These are phyloP conservation scores for Lasioglossum calceatum DNA, from an alignment of 2,888 invertebrate species.

Conservation along the genomic window DNA sequence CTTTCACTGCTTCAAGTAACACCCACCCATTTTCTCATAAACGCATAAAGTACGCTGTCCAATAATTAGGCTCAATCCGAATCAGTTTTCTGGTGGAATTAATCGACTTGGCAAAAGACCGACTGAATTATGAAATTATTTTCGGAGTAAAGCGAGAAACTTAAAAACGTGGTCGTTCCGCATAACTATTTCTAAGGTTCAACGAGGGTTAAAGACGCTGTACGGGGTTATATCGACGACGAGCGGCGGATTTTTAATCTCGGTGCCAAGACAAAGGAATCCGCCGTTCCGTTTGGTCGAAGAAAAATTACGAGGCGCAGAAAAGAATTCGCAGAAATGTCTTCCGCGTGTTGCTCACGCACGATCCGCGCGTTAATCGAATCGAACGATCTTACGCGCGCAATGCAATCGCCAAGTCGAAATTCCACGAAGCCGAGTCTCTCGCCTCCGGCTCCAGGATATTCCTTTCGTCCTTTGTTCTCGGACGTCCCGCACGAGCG, in stretches of 20 bases:
- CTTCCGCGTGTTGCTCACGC: constrained; percentile 61
- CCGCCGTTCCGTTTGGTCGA: constrained; percentile 6
- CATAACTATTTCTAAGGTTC: not conserved
- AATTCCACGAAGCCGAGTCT: constrained; percentile 53
- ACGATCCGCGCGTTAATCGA: constrained; percentile 58
- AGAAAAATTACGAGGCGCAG: constrained; percentile 42
- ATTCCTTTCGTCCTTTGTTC: constrained; percentile 61
- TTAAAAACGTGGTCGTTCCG: not conserved
- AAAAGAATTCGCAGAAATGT: constrained; percentile 59
- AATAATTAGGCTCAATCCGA: too few species aligned
- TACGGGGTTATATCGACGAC: not conserved
- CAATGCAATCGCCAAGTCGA: constrained; percentile 61
- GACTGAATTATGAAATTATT: not conserved
- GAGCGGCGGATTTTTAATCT: not conserved
- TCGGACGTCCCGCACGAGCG: constrained; percentile 43
- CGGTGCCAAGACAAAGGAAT: not conserved
- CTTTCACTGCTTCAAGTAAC: too few species aligned
- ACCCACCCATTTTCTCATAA: too few species aligned
- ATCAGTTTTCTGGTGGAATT: not conserved
- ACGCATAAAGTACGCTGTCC: too few species aligned
- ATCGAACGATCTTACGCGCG: constrained; percentile 58
- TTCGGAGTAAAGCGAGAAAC: not conserved
- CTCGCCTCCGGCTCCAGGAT: constrained; percentile 48
- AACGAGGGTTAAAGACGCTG: not conserved
- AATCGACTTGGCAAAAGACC: not conserved